A percentile compares a stretch with the other conserved stretches of the same genome.
phyloP scores from a whole-genome alignment of 2,113 vertebrate species.

The Calidris pygmaea region DNA sequence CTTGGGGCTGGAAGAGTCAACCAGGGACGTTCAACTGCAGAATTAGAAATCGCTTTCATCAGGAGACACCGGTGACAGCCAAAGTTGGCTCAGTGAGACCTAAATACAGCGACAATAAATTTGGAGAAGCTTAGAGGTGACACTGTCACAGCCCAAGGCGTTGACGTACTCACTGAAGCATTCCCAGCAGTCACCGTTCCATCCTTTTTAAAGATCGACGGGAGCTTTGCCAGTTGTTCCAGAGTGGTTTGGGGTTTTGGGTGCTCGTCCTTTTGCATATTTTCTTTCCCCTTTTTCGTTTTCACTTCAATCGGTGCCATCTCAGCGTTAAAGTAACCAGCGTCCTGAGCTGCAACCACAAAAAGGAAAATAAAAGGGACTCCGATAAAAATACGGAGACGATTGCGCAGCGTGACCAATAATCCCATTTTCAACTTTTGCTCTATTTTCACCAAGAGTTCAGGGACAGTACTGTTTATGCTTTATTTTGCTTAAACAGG shows the following conservation, averaged over 20 bases:
- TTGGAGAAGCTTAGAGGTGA: neutral
- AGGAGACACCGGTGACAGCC: neutral
- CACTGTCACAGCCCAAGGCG: neutral
- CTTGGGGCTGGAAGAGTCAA: neutral
- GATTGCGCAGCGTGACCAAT: neutral
- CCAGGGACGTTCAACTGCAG: neutral
- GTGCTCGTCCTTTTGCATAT: slow-evolving; percentile 89
- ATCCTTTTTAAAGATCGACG: slow-evolving; percentile 90
- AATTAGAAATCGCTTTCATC: accelerated
- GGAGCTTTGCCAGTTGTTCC: slow-evolving; percentile 89
- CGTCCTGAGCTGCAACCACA: slow-evolving; percentile 83
- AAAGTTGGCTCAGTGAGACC: neutral
- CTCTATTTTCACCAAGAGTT: neutral
- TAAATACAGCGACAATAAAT: neutral
- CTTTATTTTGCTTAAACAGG: neutral
- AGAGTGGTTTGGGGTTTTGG: slow-evolving; percentile 89
- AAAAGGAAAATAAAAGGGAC: neutral
- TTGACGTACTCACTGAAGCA: slow-evolving; percentile 82
- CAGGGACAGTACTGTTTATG: neutral
- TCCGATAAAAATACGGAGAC: neutral
- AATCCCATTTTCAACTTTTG: neutral
- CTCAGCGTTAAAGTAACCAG: slow-evolving; percentile 85
- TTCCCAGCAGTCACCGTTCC: slow-evolving; percentile 95
- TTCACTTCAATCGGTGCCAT: slow-evolving; percentile 94
- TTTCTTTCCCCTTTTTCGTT: slow-evolving; percentile 86